These are phyloP conservation scores for Brotula barbata DNA, from an alignment of 2,797 vertebrate species.

Conservation along the genomic window DNA sequence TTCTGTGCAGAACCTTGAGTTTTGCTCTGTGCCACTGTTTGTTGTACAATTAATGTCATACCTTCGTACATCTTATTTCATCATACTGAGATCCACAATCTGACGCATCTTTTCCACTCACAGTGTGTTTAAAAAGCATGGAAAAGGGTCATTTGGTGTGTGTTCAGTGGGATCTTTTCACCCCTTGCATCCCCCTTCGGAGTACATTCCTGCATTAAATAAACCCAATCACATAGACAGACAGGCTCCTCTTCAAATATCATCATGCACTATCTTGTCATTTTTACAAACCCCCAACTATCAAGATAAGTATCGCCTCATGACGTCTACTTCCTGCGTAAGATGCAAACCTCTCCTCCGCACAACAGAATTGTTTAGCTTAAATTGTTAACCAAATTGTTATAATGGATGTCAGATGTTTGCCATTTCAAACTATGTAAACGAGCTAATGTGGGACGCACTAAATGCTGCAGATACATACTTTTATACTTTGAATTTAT, in stretches of 20 bases:
- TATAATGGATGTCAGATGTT: constrained; percentile 52
- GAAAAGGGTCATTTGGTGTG: no score
- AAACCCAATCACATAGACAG: constrained; percentile 27
- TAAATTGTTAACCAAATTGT: constrained; percentile 50
- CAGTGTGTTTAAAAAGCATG: no score
- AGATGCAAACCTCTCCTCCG: constrained; percentile 18
- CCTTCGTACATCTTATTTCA: no score
- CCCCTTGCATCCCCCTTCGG: no score
- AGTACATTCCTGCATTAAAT: no score
- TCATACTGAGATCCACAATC: no score
- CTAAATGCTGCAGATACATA: constrained; percentile 26
- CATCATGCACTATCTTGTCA: constrained; percentile 10
- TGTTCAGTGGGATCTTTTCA: no score
- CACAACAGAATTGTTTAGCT: constrained; percentile 45
- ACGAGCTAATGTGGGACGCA: constrained; percentile 44
- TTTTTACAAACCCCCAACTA: constrained; percentile 13
- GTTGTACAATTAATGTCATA: no score
- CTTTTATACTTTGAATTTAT: constrained; percentile 1
- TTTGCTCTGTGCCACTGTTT: no score
- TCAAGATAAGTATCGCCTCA: constrained; percentile 35
- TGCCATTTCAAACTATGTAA: constrained; percentile 48
- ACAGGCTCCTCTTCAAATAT: constrained; percentile 27
- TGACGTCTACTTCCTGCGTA: constrained; percentile 13
- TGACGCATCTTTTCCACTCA: no score
- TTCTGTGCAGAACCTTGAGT: no score